Evolutionary conservation across 2,113 vertebrate genomes (phyloP).

Genomic region (Balaeniceps rex): DNA sequence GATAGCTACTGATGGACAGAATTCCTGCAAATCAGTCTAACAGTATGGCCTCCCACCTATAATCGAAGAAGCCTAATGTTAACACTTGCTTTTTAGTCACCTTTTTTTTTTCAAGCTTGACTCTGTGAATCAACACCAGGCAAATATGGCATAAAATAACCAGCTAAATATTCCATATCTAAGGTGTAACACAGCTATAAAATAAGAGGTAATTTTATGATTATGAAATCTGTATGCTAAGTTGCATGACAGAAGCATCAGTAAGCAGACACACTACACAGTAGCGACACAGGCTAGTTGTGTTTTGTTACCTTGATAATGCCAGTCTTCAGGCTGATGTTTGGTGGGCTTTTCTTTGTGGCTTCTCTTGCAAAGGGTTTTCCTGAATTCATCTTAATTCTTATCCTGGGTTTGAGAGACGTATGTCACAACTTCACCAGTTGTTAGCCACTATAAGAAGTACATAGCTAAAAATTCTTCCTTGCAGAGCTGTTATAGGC

Average conservation of each 20-base stretch:
- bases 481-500: not conserved
- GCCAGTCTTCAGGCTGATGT: not conserved
- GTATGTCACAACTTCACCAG: not conserved
- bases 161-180: not conserved
- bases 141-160: not conserved
- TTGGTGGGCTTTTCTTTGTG: not conserved
- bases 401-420: not conserved
- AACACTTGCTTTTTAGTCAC: not conserved
- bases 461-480: not conserved
- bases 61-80: not conserved
- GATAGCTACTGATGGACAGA: not conserved
- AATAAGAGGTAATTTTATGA: not conserved
- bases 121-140: not conserved
- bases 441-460: not conserved
- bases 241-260: not conserved
- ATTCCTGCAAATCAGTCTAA: not conserved
- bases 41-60: not conserved
- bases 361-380: not conserved
- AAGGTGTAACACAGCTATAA: not conserved
- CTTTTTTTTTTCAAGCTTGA: not conserved
- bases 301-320: not conserved
- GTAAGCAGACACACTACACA: not conserved
- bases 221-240: not conserved
- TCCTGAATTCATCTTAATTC: not conserved
- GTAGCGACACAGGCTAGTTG: not conserved